Conservation (phyloP, 1,140 invertebrate species). For the Drosophila aff. region DNA sequence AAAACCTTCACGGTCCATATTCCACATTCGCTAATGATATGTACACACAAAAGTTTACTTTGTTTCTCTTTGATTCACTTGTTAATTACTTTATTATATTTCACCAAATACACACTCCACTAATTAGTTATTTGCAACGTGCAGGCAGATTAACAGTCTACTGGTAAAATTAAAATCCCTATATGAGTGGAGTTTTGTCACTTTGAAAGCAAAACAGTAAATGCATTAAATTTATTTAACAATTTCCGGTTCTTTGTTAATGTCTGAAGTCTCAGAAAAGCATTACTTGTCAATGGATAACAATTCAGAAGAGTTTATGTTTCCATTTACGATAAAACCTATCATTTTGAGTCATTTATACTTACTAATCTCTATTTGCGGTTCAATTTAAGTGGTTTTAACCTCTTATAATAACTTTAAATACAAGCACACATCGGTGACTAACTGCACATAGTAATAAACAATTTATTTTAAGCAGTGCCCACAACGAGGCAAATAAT, state of each 20-base stretch:
- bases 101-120: background rate
- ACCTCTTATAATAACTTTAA: background rate
- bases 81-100: constrained; percentile 21
- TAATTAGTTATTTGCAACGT: constrained; percentile 9
- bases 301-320: background rate
- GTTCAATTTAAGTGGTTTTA: background rate
- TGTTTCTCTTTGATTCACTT: constrained; percentile 7
- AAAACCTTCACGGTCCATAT: constrained; percentile 17
- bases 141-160: background rate
- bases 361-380: background rate
- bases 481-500: background rate
- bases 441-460: background rate
- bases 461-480: constrained; percentile 1
- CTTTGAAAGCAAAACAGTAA: background rate
- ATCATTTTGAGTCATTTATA: background rate
- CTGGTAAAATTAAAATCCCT: background rate
- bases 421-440: background rate
- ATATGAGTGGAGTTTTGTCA: background rate
- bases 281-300: too few relatives aligned
- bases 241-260: background rate
- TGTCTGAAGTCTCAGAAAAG: background rate
- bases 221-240: background rate
- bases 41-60: constrained; percentile 9
- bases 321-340: too few relatives aligned
- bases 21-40: constrained; percentile 14